A percentile compares a stretch with the other conserved stretches of the same genome.
Conservation (phyloP, 1,140 invertebrate genomes). For the Linepithema humile region DNA sequence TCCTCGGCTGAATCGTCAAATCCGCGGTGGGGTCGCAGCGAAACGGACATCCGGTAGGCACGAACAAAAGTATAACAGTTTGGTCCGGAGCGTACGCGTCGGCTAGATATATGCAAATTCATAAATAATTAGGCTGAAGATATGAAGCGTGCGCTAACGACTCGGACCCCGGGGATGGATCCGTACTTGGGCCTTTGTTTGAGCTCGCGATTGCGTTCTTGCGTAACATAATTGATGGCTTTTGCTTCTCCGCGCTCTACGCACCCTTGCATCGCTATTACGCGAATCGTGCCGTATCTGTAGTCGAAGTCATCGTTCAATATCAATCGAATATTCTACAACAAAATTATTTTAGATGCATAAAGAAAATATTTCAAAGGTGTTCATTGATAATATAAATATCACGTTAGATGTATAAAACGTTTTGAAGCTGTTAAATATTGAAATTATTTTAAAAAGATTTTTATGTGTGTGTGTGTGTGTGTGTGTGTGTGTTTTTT, state of each 20-base stretch:
- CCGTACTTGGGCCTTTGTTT: slow-evolving; percentile 78
- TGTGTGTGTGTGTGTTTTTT: no score
- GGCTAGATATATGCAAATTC: slow-evolving; percentile 78
- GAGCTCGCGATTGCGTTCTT: slow-evolving; percentile 82
- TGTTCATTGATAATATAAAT: not conserved
- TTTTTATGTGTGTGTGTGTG: no score
- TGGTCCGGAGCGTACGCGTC: slow-evolving; percentile 42
- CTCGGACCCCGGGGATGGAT: slow-evolving; percentile 49
- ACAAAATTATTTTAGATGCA: not conserved
- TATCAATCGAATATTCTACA: not conserved
- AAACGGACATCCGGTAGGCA: slow-evolving; percentile 63
- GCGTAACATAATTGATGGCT: slow-evolving; percentile 84
- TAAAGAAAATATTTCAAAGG: not conserved
- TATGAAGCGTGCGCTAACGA: slow-evolving; percentile 77
- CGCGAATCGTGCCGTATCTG: not conserved
- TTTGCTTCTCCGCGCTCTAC: slow-evolving; percentile 68
- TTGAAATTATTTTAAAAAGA: not conserved
- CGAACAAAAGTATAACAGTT: slow-evolving; percentile 64
- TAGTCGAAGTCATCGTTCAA: not conserved
- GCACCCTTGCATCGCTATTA: slow-evolving; percentile 17
- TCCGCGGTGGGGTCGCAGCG: slow-evolving; percentile 34
- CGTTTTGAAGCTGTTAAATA: not conserved
- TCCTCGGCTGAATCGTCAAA: slow-evolving; percentile 23
- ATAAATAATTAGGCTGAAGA: slow-evolving; percentile 79
- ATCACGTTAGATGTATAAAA: not conserved